Conservation (phyloP, 23 tunicate species). For the Corella eumyota region DNA sequence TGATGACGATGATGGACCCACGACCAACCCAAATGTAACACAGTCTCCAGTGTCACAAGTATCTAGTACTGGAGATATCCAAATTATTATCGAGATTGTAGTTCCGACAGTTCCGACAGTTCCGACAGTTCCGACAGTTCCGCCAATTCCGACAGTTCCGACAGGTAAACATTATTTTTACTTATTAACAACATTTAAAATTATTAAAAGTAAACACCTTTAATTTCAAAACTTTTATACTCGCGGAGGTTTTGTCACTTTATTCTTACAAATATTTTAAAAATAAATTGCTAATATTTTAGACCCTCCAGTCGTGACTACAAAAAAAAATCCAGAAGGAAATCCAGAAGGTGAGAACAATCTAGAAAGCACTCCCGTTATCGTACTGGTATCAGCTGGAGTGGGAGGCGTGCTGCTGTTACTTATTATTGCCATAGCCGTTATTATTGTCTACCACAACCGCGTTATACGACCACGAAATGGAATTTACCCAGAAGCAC, state of each 20-base stretch:
- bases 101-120: no score
- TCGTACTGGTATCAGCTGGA: conserved; percentile 17
- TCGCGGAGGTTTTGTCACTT: no score
- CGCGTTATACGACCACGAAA: conserved; percentile 18
- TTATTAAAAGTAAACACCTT: no score
- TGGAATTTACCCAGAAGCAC: conserved; percentile 5
- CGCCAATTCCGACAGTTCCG: no score
- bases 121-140: no score
- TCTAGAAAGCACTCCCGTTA: conserved; percentile 1
- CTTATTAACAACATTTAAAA: no score
- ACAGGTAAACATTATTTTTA: no score
- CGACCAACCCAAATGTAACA: conserved; percentile 16
- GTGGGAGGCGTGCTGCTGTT: conserved; percentile 21
- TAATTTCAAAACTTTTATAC: no score
- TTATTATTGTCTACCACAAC: conserved; percentile 21
- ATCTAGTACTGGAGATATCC: conserved; percentile 20
- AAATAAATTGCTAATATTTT: no score
- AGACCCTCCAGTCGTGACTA: no score
- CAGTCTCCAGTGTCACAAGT: conserved; percentile 33
- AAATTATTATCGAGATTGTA: conserved; percentile 16
- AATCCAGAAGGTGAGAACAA: neutral
- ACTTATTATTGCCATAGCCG: conserved; percentile 6
- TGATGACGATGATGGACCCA: conserved; percentile 18
- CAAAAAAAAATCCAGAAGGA: no score
- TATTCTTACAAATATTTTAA: no score